Base-by-base conservation (phyloP, 2,888 invertebrate genomes). In the Ormyrus nitidulus region DNA sequence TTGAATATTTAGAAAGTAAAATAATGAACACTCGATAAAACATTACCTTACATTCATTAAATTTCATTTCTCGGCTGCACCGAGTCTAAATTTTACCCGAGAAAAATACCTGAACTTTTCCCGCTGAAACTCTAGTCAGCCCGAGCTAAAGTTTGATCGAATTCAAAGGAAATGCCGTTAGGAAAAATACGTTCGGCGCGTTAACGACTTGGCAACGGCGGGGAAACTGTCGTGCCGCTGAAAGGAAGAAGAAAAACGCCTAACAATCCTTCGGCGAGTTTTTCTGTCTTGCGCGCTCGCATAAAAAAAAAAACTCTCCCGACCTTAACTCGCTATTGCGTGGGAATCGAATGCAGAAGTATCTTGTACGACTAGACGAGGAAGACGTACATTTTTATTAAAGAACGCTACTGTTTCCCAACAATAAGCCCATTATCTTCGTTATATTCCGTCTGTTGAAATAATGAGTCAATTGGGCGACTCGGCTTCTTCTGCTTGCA, bases 321-420 rank as follows among this genome's bases (percentile, higher is more conserved):
- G 61, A 34, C 34, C 49, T 61, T 77, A 54, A 49, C 19, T 77
- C 44, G 48, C n/a, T 19, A 49, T 19, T 80, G 54, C 70, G 71
- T 71, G 75, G 66, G 71, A 80, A 75, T 79, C 70, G 64, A 75
- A 75, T 71, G 46, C 19, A n/a, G 58, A 51, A 51, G 61, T 64
- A 46, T 58, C 64, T 7, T 68, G 9, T 9, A n/a, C 19, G 34
- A 66, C 44, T 56, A 5, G 13, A 8, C 34, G 8, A 61, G 53
- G 54, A 64, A 68, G 53, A 69, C 4, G 34, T 51, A 48, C 8
- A 2, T 62, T 58, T 51, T 54, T 61, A 10, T 34, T 58, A 58
- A 3, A 11, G 34, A 49, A 77, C 46, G 53, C 44, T 13, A 49
- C 13, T 44, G 46, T 74, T 74, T 74, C 69, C 9, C 46, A 79